Evolutionary conservation across 2,888 invertebrate species (phyloP).

Genomic region (Epistrophe eligans): DNA sequence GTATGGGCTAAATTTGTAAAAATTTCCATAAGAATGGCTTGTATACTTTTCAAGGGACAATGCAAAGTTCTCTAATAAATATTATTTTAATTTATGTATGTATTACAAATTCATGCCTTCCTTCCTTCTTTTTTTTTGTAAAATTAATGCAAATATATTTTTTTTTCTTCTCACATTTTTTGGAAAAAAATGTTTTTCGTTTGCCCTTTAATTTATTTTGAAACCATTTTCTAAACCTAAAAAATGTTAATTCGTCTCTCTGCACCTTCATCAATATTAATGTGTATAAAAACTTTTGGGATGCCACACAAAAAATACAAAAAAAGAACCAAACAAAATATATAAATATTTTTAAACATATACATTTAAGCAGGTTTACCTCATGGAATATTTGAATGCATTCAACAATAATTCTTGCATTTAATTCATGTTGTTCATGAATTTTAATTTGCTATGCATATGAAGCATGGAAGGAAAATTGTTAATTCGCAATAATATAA

Average conservation of each 20-base stretch:
- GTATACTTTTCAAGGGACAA: not conserved
- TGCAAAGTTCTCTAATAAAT: not conserved
- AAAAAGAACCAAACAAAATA: too few species aligned
- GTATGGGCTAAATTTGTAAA: too few species aligned
- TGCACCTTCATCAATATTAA: conserved; percentile 24
- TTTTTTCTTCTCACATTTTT: conserved; percentile 7
- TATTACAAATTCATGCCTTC: not conserved
- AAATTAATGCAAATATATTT: conserved; percentile 17
- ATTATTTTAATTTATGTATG: not conserved
- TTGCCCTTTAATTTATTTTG: conserved; percentile 15
- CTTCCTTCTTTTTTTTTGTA: not conserved
- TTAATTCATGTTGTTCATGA: conserved; percentile 52
- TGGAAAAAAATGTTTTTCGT: not conserved
- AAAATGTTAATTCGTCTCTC: not conserved
- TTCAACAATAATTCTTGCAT: conserved; percentile 47
- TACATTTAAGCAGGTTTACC: not conserved
- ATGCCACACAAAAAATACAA: not conserved
- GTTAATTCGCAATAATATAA: not conserved
- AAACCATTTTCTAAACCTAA: not conserved
- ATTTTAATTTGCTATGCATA: conserved; percentile 59
- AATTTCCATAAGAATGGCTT: too few species aligned
- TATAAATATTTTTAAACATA: too few species aligned
- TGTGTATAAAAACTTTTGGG: conserved; percentile 15
- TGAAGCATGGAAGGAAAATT: conserved; percentile 3
- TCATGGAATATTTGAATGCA: conserved; percentile 24